Conservation (phyloP, 2,888 invertebrate genomes). For the Drosophila demipolita region DNA sequence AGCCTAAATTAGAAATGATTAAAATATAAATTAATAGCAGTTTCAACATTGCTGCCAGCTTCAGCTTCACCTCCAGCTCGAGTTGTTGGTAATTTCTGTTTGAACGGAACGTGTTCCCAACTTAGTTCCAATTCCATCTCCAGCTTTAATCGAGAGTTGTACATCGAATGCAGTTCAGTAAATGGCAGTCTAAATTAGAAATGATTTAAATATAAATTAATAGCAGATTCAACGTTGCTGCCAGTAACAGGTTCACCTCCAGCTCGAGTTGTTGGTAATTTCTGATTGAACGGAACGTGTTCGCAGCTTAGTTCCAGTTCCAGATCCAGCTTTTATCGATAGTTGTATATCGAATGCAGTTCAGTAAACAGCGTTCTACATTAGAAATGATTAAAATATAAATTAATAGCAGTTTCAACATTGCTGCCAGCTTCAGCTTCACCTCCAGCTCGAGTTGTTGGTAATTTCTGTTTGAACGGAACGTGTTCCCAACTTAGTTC, state of each 20-base stretch:
- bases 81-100: not conserved
- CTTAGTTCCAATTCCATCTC: not conserved
- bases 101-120: not conserved
- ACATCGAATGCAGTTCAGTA: not conserved
- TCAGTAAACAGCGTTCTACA: no score
- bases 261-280: not conserved
- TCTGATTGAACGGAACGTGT: not conserved
- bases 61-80: not conserved
- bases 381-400: no score
- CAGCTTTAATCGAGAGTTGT: not conserved
- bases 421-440: not conserved
- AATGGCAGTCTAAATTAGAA: not conserved
- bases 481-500: not conserved
- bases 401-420: not conserved
- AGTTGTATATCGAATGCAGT: no score
- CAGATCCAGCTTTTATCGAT: not conserved
- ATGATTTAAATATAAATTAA: not conserved
- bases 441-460: not conserved
- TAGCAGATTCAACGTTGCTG: no score
- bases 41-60: not conserved
- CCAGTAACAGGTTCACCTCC: not conserved
- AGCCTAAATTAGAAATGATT: not conserved
- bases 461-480: not conserved
- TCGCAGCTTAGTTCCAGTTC: not conserved
- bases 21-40: not conserved